These are phyloP conservation scores for Bos taurus DNA, from an alignment of 2,113 vertebrate species.

Conservation along the genomic window ARS-UCD2.0 NC_037334.1:12798001-12798500, in stretches of 20 bases:
- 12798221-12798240: neutral
- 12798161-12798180: neutral
- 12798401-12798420: neutral
- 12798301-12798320: neutral
- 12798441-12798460: neutral
- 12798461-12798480: neutral
- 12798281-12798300: neutral
- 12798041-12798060: neutral
- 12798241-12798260: neutral
- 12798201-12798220: neutral
- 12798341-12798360: neutral
- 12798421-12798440: neutral
- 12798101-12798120: neutral
- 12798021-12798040: neutral
- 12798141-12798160: neutral
- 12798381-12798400: neutral
- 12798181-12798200: neutral
- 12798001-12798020: neutral
- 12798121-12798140: neutral
- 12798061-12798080: neutral
- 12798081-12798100: neutral
- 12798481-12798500: neutral
- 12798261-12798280: neutral
- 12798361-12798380: neutral
- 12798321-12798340: neutral